phyloP scores from a whole-genome alignment of 1,140 invertebrate species.

The Heliconius melpomene region DNA sequence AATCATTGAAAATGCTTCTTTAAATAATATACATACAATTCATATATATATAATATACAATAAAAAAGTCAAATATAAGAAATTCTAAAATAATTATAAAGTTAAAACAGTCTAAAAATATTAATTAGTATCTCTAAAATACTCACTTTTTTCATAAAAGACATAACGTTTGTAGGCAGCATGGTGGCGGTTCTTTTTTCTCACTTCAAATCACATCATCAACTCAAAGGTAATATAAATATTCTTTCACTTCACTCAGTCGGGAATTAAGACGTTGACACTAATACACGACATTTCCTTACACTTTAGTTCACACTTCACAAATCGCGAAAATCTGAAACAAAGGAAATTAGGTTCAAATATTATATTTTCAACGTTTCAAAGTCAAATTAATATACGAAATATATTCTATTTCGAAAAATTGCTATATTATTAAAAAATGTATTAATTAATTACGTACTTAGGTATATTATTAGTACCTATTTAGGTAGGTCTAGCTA shows the following conservation, averaged over 20 bases:
- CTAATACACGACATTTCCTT: conserved; percentile 65
- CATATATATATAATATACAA: too few relatives aligned
- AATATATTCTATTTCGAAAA: background rate
- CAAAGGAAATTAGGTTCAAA: conserved; percentile 40
- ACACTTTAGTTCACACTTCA: conserved; percentile 35
- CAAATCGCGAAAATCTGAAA: conserved; percentile 53
- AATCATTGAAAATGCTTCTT: background rate
- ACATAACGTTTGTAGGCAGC: conserved; percentile 90
- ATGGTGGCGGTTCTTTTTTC: conserved; percentile 82
- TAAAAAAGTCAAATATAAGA: background rate
- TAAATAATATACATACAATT: too few relatives aligned
- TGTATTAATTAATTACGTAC: background rate
- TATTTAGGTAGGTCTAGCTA: conserved; percentile 2
- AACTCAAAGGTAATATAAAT: conserved; percentile 45
- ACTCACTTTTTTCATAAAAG: conserved; percentile 91
- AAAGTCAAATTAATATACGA: background rate
- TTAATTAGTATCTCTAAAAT: background rate
- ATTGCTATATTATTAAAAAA: background rate
- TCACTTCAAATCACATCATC: conserved; percentile 66
- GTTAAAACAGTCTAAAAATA: background rate
- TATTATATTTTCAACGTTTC: background rate
- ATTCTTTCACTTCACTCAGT: conserved; percentile 55
- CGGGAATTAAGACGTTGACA: conserved; percentile 63
- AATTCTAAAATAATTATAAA: background rate
- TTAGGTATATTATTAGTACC: background rate